Evolutionary conservation across 2,113 vertebrate genomes (phyloP).

Genomic region (Scopus umbretta): DNA sequence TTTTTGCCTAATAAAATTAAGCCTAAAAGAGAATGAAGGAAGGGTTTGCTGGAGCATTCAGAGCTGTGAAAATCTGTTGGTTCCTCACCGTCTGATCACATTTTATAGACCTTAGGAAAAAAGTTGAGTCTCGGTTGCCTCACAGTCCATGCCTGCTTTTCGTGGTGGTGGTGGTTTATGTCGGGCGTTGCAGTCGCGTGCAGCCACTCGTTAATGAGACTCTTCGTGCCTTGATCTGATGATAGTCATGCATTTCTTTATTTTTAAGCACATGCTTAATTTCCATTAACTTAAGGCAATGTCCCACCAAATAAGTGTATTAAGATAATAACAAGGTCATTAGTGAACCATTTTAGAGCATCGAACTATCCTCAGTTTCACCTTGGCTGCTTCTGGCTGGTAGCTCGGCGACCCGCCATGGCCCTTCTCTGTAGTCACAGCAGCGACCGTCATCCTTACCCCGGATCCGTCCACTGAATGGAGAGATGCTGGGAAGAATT

Average conservation of each 20-base stretch:
- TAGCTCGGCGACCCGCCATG: background rate
- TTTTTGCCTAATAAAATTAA: background rate
- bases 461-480: fast-evolving
- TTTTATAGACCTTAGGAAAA: background rate
- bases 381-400: background rate
- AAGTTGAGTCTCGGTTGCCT: background rate
- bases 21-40: background rate
- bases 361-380: background rate
- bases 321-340: background rate
- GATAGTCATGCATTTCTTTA: background rate
- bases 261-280: background rate
- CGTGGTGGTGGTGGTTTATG: background rate
- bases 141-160: background rate
- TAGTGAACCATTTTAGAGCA: background rate
- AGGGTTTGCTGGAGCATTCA: background rate
- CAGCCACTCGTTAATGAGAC: fast-evolving
- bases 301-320: background rate
- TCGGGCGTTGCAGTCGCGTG: background rate
- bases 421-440: background rate
- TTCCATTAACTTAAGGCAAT: background rate
- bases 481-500: background rate
- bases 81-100: background rate
- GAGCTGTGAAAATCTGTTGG: background rate
- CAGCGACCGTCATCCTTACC: fast-evolving
- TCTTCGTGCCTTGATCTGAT: background rate